Conservation (phyloP, 2,888 invertebrate genomes). For the Pollenia labialis region DNA sequence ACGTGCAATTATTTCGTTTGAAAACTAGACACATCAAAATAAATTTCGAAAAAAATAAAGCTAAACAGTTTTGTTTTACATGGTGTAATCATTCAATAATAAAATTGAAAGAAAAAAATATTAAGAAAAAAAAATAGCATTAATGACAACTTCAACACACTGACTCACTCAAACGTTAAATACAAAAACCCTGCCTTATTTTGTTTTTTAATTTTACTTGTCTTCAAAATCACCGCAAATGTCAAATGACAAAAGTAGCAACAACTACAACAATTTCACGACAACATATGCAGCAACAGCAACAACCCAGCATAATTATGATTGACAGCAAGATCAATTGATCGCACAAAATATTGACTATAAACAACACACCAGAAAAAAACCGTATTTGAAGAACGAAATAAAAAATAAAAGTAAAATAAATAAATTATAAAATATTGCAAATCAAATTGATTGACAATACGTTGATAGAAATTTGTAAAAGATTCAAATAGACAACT, state of each 20-base stretch:
- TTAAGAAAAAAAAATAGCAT: slow-evolving; percentile 7
- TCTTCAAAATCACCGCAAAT: slow-evolving; percentile 70
- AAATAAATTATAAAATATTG: slow-evolving; percentile 48
- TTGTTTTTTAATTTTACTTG: slow-evolving; percentile 57
- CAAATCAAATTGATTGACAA: slow-evolving; percentile 68
- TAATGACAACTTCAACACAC: slow-evolving; percentile 51
- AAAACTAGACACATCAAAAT: slow-evolving; percentile 37
- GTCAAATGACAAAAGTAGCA: slow-evolving; percentile 61
- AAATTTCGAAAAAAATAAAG: not conserved
- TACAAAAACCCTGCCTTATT: slow-evolving; percentile 58
- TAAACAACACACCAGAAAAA: slow-evolving; percentile 1
- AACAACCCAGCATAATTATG: slow-evolving; percentile 67
- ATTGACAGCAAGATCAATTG: slow-evolving; percentile 73
- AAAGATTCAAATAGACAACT: slow-evolving; percentile 54
- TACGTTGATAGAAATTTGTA: slow-evolving; percentile 71
- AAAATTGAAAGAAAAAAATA: not conserved
- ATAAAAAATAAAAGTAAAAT: not conserved
- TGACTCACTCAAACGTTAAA: slow-evolving; percentile 26
- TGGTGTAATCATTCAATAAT: slow-evolving; percentile 59
- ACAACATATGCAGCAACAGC: slow-evolving; percentile 35
- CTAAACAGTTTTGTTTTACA: slow-evolving; percentile 61
- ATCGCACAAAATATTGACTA: slow-evolving; percentile 59
- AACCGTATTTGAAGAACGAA: slow-evolving; percentile 9
- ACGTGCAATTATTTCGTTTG: slow-evolving; percentile 70
- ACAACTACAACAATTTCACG: slow-evolving; percentile 9